Base-by-base conservation (phyloP, 2,797 vertebrate species). In the Telmatherina bonti region DNA sequence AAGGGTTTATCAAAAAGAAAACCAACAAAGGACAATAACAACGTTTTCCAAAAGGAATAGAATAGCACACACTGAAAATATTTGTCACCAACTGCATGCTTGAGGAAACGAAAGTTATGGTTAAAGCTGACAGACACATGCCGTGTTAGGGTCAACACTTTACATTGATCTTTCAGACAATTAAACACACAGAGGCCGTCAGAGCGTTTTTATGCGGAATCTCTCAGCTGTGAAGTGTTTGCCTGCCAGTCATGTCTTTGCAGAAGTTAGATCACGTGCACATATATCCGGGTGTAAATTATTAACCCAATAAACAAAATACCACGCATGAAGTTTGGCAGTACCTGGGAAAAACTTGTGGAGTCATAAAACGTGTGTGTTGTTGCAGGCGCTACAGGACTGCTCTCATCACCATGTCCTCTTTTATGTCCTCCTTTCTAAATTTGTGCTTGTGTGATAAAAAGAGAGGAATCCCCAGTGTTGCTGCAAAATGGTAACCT, bases 81-180 rank as follows among this genome's bases (percentile, higher is more conserved):
- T 79, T 60, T 58, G 60, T 70, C 38, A 47, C 33, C 53, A 60
- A n/a, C 63, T 51, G 72, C 24, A 58, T n/a, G 22, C 12, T 82
- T 65, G 53, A 41, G 60, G 36, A 67, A 61, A 68, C 62, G 4
- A 67, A n/a, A 76, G 77, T 83, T 82, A 31, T 72, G 80, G 38
- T 30, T 78, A 88, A 82, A 82, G 80, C 69, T 87, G 85, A 89
- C 76, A 49, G 81, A 89, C 67, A 70, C 72, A 81, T 52, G 64
- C 62, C n/a, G 60, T 65, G 67, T 72, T 33, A 60, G 85, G 85
- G 76, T 90, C 86, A 88, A 85, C 89, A 84, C 79, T 89, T 87
- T 86, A 80, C 86, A 88, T 85, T 87, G 81, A 91, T 88, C 77
- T 87, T 62, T 76, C 67, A 86, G 75, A 89, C 81, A 89, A 84